Evolutionary conservation across 2,113 vertebrate genomes (phyloP).

Genomic region (Amblyopsis rosae): DNA sequence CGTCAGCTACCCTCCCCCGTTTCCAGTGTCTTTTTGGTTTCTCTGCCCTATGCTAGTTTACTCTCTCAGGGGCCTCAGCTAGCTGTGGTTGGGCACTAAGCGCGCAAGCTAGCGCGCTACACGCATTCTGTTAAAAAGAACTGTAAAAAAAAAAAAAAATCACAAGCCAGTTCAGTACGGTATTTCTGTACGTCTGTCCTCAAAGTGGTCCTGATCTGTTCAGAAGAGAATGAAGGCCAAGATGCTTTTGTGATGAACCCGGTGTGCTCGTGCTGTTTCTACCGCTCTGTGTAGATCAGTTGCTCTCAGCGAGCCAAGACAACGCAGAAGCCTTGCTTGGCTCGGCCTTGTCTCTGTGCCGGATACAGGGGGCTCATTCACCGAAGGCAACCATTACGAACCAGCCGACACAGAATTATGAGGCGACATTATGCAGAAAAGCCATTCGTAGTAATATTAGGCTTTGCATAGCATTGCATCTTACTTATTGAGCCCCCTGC

Average conservation of each 20-base stretch:
- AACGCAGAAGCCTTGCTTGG: constrained; percentile 68
- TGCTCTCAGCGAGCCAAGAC: constrained; percentile 58
- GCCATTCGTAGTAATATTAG: constrained; percentile 26
- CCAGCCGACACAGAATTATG: constrained; percentile 10
- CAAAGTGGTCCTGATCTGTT: constrained; percentile 20
- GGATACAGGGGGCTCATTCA: constrained; percentile 58
- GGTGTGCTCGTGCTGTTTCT: constrained; percentile 36
- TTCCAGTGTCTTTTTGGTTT: neutral
- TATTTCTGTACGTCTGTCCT: constrained; percentile 55
- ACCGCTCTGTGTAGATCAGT: constrained; percentile 35
- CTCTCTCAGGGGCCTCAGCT: constrained; percentile 69
- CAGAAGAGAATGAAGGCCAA: constrained; percentile 33
- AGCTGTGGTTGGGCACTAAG: constrained; percentile 48
- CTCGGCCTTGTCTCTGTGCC: constrained; percentile 60
- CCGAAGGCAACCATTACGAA: constrained; percentile 23
- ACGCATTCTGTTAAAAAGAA: constrained; percentile 21
- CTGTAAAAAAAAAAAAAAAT: constrained; percentile 23
- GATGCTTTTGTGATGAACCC: constrained; percentile 46
- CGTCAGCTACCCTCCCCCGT: neutral
- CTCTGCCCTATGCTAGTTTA: constrained; percentile 46
- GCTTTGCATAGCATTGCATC: constrained; percentile 35
- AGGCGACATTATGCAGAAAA: constrained; percentile 25
- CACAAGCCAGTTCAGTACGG: constrained; percentile 37
- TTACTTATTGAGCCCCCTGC: constrained; percentile 59
- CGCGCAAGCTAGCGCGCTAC: constrained; percentile 38